Percentiles rank a stretch among this genome's conserved stretches.
Conservation (phyloP, 2,888 invertebrate species). For the Ptilodon capucinus region DNA sequence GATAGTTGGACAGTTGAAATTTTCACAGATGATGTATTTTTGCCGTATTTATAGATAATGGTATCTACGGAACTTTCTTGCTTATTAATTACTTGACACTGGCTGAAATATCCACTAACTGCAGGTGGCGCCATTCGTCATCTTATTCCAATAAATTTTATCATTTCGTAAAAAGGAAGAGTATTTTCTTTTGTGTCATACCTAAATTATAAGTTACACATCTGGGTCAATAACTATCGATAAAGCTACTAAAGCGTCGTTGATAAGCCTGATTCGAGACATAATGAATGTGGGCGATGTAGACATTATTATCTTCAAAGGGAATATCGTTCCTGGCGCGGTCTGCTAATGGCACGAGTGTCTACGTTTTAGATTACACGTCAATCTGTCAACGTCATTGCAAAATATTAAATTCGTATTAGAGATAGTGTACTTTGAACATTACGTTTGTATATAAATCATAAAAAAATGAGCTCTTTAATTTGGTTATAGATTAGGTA, state of each 20-base stretch:
- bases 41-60: too few relatives aligned
- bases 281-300: conserved; percentile 1
- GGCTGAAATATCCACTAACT: too few relatives aligned
- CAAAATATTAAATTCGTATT: conserved; percentile 17
- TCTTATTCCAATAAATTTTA: too few relatives aligned
- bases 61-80: too few relatives aligned
- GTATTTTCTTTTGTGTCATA: too few relatives aligned
- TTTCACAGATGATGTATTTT: too few relatives aligned
- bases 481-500: not conserved
- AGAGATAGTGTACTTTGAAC: not conserved
- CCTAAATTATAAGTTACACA: too few relatives aligned
- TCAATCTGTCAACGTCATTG: conserved; percentile 25
- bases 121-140: too few relatives aligned
- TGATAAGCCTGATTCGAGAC: not conserved
- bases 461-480: not conserved
- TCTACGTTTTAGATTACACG: conserved; percentile 28
- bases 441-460: not conserved
- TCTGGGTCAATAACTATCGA: too few relatives aligned
- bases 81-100: too few relatives aligned
- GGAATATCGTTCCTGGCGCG: conserved; percentile 4
- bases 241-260: not conserved
- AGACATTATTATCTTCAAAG: conserved; percentile 3
- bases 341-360: conserved; percentile 22
- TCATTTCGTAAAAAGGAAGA: too few relatives aligned
- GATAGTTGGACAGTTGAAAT: too few relatives aligned